A percentile compares a stretch with the other conserved stretches of the same genome.
These are phyloP conservation scores for Zapornia atra DNA, from an alignment of 2,113 vertebrate species.

Conservation along the genomic window DNA sequence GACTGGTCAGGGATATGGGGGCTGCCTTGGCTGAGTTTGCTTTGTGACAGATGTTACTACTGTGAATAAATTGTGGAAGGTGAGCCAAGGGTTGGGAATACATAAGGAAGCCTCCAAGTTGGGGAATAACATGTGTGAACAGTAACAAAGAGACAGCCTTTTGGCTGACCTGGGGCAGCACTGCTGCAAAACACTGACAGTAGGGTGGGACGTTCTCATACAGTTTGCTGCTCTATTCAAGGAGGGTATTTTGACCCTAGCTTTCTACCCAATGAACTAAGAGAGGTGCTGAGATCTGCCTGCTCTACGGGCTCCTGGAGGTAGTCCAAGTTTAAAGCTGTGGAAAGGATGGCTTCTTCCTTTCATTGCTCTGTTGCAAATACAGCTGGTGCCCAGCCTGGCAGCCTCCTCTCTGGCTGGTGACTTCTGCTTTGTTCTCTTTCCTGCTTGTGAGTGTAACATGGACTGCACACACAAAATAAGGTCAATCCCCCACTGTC, in stretches of 20 bases:
- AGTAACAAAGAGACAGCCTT: not conserved
- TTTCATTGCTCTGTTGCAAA: not conserved
- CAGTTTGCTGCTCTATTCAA: not conserved
- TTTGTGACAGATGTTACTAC: not conserved
- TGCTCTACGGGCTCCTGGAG: not conserved
- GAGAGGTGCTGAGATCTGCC: not conserved
- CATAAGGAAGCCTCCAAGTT: not conserved
- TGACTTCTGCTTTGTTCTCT: not conserved
- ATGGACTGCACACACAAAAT: not conserved
- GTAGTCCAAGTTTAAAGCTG: not conserved
- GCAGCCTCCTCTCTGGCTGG: not conserved
- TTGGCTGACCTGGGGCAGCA: not conserved
- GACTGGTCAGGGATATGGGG: not conserved
- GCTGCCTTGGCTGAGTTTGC: not conserved
- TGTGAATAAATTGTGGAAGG: not conserved
- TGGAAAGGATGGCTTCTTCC: not conserved
- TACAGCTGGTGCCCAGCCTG: not conserved
- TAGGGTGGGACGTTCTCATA: not conserved
- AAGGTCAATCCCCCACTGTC: not conserved
- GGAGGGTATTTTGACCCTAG: not conserved
- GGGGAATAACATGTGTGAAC: not conserved
- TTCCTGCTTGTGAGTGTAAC: not conserved
- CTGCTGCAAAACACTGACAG: not conserved
- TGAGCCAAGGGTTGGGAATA: not conserved
- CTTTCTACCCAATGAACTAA: not conserved